These are phyloP conservation scores for Columba janthina DNA, from an alignment of 2,113 vertebrate species.

Conservation along the genomic window DNA sequence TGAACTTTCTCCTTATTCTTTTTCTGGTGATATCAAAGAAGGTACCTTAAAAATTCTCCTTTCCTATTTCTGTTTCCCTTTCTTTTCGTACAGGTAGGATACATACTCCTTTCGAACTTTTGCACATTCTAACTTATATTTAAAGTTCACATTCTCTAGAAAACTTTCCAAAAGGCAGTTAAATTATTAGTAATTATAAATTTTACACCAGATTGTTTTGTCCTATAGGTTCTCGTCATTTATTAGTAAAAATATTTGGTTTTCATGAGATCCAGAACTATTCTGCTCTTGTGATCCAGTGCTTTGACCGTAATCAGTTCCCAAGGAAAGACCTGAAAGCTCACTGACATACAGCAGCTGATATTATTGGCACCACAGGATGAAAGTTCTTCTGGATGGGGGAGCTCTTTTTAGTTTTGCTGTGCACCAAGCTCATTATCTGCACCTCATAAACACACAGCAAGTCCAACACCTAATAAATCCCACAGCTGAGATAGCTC, in stretches of 20 bases:
- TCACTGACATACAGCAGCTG: not conserved
- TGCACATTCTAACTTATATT: not conserved
- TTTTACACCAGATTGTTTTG: not conserved
- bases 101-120: not conserved
- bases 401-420: not conserved
- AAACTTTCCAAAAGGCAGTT: not conserved
- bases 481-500: not conserved
- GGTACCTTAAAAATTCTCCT: not conserved
- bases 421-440: slow-evolving; percentile 1
- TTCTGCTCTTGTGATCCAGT: not conserved
- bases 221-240: not conserved
- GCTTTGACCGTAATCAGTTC: not conserved
- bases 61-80: not conserved
- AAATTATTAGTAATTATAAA: not conserved
- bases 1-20: not conserved
- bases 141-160: not conserved
- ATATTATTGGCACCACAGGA: not conserved
- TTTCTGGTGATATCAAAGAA: not conserved
- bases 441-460: slow-evolving; percentile 10
- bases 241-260: not conserved
- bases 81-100: not conserved
- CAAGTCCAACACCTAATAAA: slow-evolving; percentile 7
- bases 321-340: not conserved
- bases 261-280: not conserved
- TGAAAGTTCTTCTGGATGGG: not conserved